Conservation (phyloP, 2,113 vertebrate genomes). For the Lutjanus erythropterus region DNA sequence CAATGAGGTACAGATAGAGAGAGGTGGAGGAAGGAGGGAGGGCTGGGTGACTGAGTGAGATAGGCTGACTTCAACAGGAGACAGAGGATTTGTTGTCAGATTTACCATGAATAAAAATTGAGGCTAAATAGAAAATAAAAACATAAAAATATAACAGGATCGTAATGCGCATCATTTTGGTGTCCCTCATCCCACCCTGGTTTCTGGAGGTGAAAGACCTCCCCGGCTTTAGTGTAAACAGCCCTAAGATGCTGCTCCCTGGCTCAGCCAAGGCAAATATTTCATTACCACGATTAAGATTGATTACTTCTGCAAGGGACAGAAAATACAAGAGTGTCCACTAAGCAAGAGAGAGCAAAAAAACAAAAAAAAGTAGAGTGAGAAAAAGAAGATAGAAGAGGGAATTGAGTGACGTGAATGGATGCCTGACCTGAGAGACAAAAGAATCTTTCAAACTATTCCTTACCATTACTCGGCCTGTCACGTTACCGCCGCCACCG, state of each 20-base stretch:
- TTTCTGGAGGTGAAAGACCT: conserved; percentile 43
- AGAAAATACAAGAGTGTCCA: conserved; percentile 35
- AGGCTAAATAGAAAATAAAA: conserved; percentile 66
- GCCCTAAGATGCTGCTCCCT: conserved; percentile 34
- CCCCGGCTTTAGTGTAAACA: conserved; percentile 35
- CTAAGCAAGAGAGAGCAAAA: conserved; percentile 22
- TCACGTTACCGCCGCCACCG: conserved; percentile 70
- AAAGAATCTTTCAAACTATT: conserved; percentile 76
- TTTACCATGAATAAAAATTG: conserved; percentile 68
- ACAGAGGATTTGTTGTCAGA: conserved; percentile 63
- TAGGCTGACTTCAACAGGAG: conserved; percentile 55
- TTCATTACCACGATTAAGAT: conserved; percentile 66
- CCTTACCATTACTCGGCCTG: conserved; percentile 77
- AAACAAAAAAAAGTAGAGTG: conserved; percentile 26
- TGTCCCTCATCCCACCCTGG: not conserved
- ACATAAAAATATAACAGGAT: conserved; percentile 48
- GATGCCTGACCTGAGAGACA: conserved; percentile 74
- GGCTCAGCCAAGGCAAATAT: conserved; percentile 61
- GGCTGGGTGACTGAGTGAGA: conserved; percentile 53
- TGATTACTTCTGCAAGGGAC: conserved; percentile 60
- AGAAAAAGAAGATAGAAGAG: conserved; percentile 65
- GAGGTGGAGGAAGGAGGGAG: conserved; percentile 41
- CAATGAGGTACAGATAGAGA: conserved; percentile 89
- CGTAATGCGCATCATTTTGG: conserved; percentile 37
- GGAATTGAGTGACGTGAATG: conserved; percentile 64